Evolutionary conservation across 2,113 vertebrate species (phyloP).

Genomic region (Rhea americana): DNA sequence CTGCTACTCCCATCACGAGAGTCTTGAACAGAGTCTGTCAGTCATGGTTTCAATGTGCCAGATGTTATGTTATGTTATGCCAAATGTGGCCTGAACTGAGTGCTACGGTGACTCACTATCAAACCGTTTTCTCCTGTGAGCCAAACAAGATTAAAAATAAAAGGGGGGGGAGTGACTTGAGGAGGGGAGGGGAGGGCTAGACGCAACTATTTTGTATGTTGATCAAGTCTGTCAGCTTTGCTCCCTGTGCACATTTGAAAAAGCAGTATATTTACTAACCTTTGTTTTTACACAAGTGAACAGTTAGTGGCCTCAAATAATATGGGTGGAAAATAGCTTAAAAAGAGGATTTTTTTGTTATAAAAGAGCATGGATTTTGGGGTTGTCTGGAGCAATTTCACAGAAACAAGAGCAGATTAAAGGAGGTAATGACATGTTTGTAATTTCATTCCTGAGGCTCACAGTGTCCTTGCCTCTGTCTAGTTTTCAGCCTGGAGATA

Average conservation of each 20-base stretch:
- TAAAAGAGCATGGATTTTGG: neutral
- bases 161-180: fast-evolving
- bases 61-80: slow-evolving; percentile 5
- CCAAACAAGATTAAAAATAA: neutral
- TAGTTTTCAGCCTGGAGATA: slow-evolving; percentile 62
- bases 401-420: slow-evolving; percentile 63
- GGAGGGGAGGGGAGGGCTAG: neutral
- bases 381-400: slow-evolving; percentile 52
- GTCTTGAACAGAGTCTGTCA: slow-evolving; percentile 14
- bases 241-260: neutral
- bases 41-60: slow-evolving; percentile 5
- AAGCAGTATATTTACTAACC: neutral
- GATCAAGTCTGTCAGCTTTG: neutral
- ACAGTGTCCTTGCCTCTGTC: slow-evolving; percentile 55
- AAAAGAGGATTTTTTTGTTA: neutral
- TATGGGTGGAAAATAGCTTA: slow-evolving; percentile 15
- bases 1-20: neutral
- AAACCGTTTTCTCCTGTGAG: neutral
- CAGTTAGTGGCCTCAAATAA: neutral
- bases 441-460: slow-evolving; percentile 59
- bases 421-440: slow-evolving; percentile 58
- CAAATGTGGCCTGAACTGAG: slow-evolving; percentile 19
- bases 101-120: neutral
- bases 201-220: neutral
- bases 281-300: slow-evolving; percentile 8